Evolutionary conservation across 2,797 vertebrate species (phyloP).

Genomic region (Enteromius thamalakanensis): DNA sequence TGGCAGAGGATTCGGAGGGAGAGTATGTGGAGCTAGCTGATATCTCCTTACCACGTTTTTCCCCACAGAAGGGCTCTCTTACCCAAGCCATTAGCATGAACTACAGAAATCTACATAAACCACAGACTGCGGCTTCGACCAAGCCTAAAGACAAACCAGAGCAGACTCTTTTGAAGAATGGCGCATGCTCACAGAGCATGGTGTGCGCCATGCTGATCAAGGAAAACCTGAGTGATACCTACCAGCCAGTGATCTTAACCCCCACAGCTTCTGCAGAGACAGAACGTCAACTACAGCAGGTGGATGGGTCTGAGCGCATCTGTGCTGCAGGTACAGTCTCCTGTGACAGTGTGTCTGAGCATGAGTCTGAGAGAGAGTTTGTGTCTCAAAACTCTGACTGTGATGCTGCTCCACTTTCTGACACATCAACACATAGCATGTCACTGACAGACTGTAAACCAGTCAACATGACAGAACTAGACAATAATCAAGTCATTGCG

Average conservation of each 20-base stretch:
- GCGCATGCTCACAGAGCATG: constrained; percentile 62
- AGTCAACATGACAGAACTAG: not conserved
- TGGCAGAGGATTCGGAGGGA: constrained; percentile 76
- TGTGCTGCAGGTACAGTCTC: constrained; percentile 55
- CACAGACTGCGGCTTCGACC: constrained; percentile 55
- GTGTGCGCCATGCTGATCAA: constrained; percentile 65
- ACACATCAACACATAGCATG: constrained; percentile 17
- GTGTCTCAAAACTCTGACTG: constrained; percentile 38
- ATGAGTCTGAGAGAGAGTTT: constrained; percentile 50
- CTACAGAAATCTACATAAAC: constrained; percentile 71
- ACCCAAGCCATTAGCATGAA: constrained; percentile 74
- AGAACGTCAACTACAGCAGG: constrained; percentile 27
- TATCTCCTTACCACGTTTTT: constrained; percentile 76
- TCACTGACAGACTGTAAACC: constrained; percentile 6
- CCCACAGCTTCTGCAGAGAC: constrained; percentile 19
- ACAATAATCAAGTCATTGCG: not conserved
- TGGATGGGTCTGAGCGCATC: constrained; percentile 5
- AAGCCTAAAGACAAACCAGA: constrained; percentile 25
- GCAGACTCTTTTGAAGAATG: constrained; percentile 51
- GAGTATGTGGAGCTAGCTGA: constrained; percentile 84
- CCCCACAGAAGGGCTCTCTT: constrained; percentile 78
- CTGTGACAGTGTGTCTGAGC: constrained; percentile 34
- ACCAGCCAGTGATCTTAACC: constrained; percentile 44
- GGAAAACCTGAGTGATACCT: constrained; percentile 61
- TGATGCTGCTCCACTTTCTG: constrained; percentile 43